Percentiles rank a stretch among this genome's conserved stretches.
Evolutionary conservation across 2,113 vertebrate genomes (phyloP).

Genomic region (Eulemur macaco): DNA sequence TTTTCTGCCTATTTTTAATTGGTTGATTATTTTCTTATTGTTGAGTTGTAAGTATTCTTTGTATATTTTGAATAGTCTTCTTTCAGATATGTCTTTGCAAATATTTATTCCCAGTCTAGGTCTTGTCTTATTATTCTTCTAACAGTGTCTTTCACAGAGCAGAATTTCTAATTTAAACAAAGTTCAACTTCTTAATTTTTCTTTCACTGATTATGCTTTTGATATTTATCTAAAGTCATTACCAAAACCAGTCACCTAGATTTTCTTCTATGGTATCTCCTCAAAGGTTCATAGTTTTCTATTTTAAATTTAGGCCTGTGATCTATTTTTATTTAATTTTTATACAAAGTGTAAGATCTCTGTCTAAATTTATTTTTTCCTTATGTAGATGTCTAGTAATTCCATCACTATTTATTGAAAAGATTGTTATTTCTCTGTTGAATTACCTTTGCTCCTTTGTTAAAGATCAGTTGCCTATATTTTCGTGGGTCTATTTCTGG

Average conservation of each 20-base stretch:
- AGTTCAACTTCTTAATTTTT: background rate
- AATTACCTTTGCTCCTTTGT: background rate
- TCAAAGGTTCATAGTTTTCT: background rate
- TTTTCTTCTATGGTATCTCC: background rate
- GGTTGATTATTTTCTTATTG: background rate
- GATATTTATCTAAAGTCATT: background rate
- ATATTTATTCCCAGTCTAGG: background rate
- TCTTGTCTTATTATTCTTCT: background rate
- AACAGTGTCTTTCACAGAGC: background rate
- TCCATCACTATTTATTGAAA: background rate
- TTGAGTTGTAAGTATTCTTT: background rate
- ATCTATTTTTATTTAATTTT: background rate
- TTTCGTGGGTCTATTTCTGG: background rate
- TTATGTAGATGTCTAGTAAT: background rate
- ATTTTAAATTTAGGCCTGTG: background rate
- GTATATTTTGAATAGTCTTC: background rate
- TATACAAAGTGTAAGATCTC: background rate
- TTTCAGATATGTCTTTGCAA: background rate
- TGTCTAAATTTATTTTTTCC: background rate
- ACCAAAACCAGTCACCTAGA: background rate
- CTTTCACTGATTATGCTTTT: background rate
- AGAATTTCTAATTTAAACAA: background rate
- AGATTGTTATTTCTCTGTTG: background rate
- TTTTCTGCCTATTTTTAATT: background rate
- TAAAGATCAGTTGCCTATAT: background rate